A percentile compares a stretch with the other conserved stretches of the same genome.
Evolutionary conservation across 2,888 invertebrate species (phyloP).

Genomic region (Sarcophaga carnaria): DNA sequence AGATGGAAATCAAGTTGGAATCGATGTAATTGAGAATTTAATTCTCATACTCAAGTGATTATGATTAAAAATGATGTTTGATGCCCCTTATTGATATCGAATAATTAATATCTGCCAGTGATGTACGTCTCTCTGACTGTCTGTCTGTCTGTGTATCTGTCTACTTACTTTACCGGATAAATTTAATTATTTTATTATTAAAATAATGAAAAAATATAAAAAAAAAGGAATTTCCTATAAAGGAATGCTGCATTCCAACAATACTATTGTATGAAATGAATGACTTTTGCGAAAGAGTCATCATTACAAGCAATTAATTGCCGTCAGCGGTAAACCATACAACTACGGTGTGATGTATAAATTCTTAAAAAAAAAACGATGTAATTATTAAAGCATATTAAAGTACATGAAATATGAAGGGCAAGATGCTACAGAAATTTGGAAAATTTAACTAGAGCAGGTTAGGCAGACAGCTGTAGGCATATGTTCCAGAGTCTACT

Average conservation of each 20-base stretch:
- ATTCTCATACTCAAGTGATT: constrained; percentile 46
- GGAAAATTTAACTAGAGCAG: too few species aligned
- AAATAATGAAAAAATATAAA: not conserved
- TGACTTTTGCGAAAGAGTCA: not conserved
- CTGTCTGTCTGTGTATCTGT: too few species aligned
- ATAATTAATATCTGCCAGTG: constrained; percentile 9
- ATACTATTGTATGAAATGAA: not conserved
- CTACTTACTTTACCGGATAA: not conserved
- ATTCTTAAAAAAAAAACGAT: too few species aligned
- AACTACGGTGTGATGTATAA: not conserved
- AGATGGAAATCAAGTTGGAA: constrained; percentile 44
- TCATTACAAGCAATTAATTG: not conserved
- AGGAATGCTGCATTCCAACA: not conserved
- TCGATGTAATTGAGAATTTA: constrained; percentile 53
- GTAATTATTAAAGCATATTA: too few species aligned
- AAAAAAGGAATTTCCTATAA: not conserved
- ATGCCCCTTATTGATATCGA: not conserved
- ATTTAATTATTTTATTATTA: not conserved
- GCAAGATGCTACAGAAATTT: too few species aligned
- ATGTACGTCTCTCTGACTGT: not conserved
- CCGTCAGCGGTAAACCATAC: not conserved
- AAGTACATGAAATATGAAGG: too few species aligned
- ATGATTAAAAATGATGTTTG: constrained; percentile 31
- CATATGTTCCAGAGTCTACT: too few species aligned
- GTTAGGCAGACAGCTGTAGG: too few species aligned